Base-by-base conservation (phyloP, 2,888 invertebrate species). In the Morpho helenor region DNA sequence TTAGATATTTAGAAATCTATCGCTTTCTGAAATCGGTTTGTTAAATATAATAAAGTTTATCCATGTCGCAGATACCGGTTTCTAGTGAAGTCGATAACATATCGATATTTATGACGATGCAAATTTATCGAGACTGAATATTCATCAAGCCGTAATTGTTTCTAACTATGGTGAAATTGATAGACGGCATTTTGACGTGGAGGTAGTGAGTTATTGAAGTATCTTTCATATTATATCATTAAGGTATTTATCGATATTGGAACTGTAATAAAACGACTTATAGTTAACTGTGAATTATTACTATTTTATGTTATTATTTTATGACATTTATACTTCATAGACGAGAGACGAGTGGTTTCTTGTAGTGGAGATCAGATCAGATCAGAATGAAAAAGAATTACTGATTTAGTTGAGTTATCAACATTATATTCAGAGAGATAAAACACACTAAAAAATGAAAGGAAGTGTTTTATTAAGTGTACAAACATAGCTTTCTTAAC, bases 121-220 rank as follows among this genome's bases (percentile, higher is more conserved):
- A 74, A 76, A 78, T 77, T 75, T 71, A 72, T 76, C 68, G 67
- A 70, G 68, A 75, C 78, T 75, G 73, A 78, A 78, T 79, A 80
- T 80, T 78, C 72, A 76, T 77, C 68, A 72, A 58, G 60, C 60
- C 68, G 66, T 78, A 80, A 82, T 82, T 79, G 77, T 80, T 79
- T 76, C 64, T 70, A 68, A 67, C 66, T 70, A 69, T 66, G 66
- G 69, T 68, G 68, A 69, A 69, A 68, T 72, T 70, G 66, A 71
- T 67, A 47, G 46, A 53, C 46, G 65, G 57, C 64, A 64, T 66
- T 62, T 60, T 52, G 52, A n/a, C 52, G 46, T 42, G n/a, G 39
- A 56, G 45, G 53, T 51, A 52, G 52, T 52, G 48, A 48, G 31
- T 31, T 31, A 31, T 31, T 31, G 31, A 31, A 31, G 31, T 31